Conservation (phyloP, 1,140 invertebrate genomes). For the Pygmarrhopalites habei region DNA sequence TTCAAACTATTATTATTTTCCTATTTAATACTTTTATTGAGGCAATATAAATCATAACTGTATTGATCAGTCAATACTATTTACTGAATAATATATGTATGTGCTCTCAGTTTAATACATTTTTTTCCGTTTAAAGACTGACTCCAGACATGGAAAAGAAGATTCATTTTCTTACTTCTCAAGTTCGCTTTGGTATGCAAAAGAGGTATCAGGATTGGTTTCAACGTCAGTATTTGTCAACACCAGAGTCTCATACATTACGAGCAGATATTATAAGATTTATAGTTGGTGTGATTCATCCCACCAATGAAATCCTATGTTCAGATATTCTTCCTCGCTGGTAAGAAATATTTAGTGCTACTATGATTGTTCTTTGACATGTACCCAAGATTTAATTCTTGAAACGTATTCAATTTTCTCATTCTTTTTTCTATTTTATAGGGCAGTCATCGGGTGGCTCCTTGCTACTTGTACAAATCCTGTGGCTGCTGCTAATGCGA, state of each 20-base stretch:
- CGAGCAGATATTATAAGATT: slow-evolving; percentile 93
- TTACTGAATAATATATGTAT: too few relatives aligned
- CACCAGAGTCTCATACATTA: slow-evolving; percentile 89
- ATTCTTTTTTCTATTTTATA: too few relatives aligned
- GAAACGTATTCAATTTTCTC: too few relatives aligned
- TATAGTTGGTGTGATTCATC: slow-evolving; percentile 96
- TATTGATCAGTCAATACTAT: too few relatives aligned
- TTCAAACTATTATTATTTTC: too few relatives aligned
- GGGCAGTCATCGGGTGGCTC: slow-evolving; percentile 97
- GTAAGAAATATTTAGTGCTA: too few relatives aligned
- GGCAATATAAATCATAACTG: too few relatives aligned
- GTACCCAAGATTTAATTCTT: too few relatives aligned
- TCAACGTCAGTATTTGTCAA: slow-evolving; percentile 92
- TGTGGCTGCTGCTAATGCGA: slow-evolving; percentile 89
- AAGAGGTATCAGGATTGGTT: slow-evolving; percentile 99
- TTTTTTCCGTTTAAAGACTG: too few relatives aligned
- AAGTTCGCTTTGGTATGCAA: slow-evolving; percentile 92
- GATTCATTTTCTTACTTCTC: slow-evolving; percentile 82
- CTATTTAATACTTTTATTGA: too few relatives aligned
- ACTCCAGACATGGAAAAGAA: slow-evolving; percentile 97
- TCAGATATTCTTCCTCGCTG: slow-evolving; percentile 97
- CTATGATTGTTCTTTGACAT: too few relatives aligned
- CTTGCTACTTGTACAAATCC: slow-evolving; percentile 91
- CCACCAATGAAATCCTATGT: slow-evolving; percentile 91
- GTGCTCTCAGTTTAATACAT: too few relatives aligned